Percentiles rank a stretch among this genome's conserved stretches.
Evolutionary conservation across 2,113 vertebrate genomes (phyloP).

Genomic region (Scophthalmus maximus): DNA sequence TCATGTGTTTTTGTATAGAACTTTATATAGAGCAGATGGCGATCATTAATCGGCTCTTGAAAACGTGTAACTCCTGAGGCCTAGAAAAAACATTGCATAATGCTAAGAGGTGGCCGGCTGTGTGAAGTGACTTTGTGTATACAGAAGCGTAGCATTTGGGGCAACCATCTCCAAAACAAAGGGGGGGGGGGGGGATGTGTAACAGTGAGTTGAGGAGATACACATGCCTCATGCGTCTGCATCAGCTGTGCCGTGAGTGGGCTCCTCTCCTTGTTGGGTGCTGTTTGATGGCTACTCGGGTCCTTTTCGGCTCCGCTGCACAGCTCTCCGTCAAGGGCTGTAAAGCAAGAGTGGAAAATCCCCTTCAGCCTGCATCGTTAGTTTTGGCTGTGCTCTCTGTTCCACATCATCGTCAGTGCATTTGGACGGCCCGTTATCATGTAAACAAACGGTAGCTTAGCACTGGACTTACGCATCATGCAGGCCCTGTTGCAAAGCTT

Average conservation of each 20-base stretch:
- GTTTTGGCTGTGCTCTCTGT: slow-evolving; percentile 78
- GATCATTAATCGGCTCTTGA: slow-evolving; percentile 56
- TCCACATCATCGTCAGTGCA: slow-evolving; percentile 74
- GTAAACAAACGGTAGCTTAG: slow-evolving; percentile 60
- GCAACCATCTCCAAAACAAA: slow-evolving; percentile 74
- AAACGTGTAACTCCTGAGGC: slow-evolving; percentile 56
- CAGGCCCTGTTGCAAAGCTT: slow-evolving; percentile 1
- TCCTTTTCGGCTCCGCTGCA: slow-evolving; percentile 59
- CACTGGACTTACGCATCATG: slow-evolving; percentile 36
- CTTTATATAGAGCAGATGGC: slow-evolving; percentile 59
- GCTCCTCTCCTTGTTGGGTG: slow-evolving; percentile 87
- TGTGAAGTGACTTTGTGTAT: slow-evolving; percentile 66
- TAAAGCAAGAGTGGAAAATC: slow-evolving; percentile 81
- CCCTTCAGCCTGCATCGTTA: slow-evolving; percentile 72
- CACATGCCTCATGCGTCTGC: slow-evolving; percentile 62
- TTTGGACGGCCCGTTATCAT: slow-evolving; percentile 60
- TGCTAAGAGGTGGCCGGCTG: slow-evolving; percentile 67
- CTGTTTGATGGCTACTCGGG: slow-evolving; percentile 71
- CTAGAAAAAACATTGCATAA: slow-evolving; percentile 65
- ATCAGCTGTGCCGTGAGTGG: slow-evolving; percentile 59
- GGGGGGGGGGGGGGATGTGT: slow-evolving; percentile 60
- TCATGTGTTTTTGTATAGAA: slow-evolving; percentile 59
- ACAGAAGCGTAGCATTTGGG: slow-evolving; percentile 73
- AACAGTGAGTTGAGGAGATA: slow-evolving; percentile 69
- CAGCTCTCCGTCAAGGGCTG: slow-evolving; percentile 67